Conservation (phyloP, 2,797 vertebrate genomes). For the Trachurus trachurus region DNA sequence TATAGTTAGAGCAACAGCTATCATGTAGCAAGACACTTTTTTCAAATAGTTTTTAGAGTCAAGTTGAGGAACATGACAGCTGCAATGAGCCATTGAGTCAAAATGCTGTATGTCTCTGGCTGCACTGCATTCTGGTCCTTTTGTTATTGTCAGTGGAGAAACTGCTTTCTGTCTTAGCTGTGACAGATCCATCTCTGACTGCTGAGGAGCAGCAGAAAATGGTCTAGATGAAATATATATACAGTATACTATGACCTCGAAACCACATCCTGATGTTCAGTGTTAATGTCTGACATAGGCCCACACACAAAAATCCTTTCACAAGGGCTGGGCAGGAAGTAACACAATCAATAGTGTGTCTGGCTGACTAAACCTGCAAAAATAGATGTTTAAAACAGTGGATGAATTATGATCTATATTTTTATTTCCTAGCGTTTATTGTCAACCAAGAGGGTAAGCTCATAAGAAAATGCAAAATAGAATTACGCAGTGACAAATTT, state of each 20-base stretch:
- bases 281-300: neutral
- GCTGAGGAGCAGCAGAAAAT: conserved; percentile 14
- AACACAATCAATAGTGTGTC: neutral
- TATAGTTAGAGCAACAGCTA: neutral
- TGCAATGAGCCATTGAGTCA: neutral
- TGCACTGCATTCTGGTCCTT: neutral
- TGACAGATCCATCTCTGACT: neutral
- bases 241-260: neutral
- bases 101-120: neutral
- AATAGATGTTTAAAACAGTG: neutral
- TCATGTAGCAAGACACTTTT: neutral
- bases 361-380: neutral
- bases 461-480: neutral
- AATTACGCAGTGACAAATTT: neutral
- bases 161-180: neutral
- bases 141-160: conserved; percentile 3
- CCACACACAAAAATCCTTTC: conserved; percentile 15
- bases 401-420: neutral
- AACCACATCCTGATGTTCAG: conserved; percentile 14
- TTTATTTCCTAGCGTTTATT: too few species aligned
- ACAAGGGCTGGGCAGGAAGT: conserved; percentile 18
- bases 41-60: neutral
- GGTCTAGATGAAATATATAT: neutral
- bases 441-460: neutral
- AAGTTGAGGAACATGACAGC: neutral